These are phyloP conservation scores for Bos indicus DNA, from an alignment of 2,113 vertebrate genomes.

Conservation along the genomic window DNA sequence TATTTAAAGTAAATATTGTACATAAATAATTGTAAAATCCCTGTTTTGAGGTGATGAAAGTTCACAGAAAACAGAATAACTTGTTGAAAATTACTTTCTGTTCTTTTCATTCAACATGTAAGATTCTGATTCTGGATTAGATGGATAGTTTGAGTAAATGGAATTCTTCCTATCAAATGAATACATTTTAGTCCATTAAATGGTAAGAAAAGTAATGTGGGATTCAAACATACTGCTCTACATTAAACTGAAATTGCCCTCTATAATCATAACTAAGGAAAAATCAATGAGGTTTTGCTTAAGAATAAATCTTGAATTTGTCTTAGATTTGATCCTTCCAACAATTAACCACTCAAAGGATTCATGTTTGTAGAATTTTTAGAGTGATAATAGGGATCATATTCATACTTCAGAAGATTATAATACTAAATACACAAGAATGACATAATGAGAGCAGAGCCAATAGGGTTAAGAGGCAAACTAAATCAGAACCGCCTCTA, in stretches of 20 bases:
- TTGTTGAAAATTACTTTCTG: neutral
- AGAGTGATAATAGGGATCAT: neutral
- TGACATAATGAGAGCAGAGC: neutral
- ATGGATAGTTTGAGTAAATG: slow-evolving; percentile 27
- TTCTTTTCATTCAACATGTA: neutral
- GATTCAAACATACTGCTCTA: neutral
- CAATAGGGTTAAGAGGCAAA: neutral
- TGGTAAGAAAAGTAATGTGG: neutral
- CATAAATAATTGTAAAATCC: neutral
- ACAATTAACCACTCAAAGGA: neutral
- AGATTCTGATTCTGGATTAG: neutral
- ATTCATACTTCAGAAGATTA: neutral
- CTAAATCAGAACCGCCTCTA: neutral
- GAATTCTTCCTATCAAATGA: slow-evolving; percentile 29
- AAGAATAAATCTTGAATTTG: neutral
- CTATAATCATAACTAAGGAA: neutral
- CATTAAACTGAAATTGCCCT: neutral
- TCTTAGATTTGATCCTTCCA: neutral
- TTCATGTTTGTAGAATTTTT: neutral
- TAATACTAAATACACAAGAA: neutral
- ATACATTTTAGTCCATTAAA: neutral
- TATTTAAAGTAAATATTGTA: neutral
- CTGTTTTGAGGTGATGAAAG: neutral
- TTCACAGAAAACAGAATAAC: neutral
- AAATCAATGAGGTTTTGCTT: neutral